A percentile compares a stretch with the other conserved stretches of the same genome.
These are phyloP conservation scores for Xenops minutus DNA, from an alignment of 2,797 vertebrate species.

Conservation along the genomic window DNA sequence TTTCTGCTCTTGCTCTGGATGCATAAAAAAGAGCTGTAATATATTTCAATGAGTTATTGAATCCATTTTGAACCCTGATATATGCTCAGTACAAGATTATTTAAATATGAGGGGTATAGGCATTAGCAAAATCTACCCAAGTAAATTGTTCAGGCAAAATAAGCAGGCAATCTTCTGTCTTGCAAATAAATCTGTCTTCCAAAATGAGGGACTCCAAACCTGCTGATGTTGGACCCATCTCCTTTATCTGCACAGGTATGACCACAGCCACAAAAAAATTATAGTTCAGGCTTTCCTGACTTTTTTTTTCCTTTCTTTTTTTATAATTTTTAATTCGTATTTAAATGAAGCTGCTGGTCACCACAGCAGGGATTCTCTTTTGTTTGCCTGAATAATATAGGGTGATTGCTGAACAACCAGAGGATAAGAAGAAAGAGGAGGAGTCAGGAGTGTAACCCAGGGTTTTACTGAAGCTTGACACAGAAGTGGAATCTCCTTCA, in stretches of 20 bases:
- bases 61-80: neutral
- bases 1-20: neutral
- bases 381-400: neutral
- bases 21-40: slow-evolving; percentile 1
- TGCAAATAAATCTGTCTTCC: slow-evolving; percentile 40
- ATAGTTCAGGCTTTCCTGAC: neutral
- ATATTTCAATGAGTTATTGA: neutral
- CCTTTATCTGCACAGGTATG: neutral
- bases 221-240: neutral
- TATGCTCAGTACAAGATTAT: neutral
- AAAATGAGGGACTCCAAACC: neutral
- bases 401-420: neutral
- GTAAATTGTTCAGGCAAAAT: slow-evolving; percentile 42
- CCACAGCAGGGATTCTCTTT: neutral
- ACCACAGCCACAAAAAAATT: neutral
- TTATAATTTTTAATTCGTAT: neutral
- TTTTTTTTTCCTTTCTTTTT: neutral
- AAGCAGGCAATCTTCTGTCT: neutral
- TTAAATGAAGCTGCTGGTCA: neutral
- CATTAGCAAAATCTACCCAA: slow-evolving; percentile 39
- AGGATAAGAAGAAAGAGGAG: neutral
- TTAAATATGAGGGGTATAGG: slow-evolving; percentile 18
- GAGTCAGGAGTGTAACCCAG: neutral
- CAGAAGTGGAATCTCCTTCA: neutral
- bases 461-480: neutral